These are phyloP conservation scores for Microcebus murinus DNA, from an alignment of 2,113 vertebrate genomes.

Conservation along the genomic window DNA sequence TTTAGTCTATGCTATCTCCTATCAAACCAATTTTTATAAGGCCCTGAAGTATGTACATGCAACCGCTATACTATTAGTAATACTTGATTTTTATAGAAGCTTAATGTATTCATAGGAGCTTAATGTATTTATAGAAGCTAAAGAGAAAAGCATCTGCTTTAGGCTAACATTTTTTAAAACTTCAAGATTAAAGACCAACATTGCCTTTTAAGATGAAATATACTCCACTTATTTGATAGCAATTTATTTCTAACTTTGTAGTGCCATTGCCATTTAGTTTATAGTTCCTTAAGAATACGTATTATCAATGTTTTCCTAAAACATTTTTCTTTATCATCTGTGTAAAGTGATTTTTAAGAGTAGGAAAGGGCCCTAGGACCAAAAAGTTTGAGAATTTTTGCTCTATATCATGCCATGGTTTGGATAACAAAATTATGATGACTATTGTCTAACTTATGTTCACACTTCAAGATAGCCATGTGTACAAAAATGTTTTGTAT, in stretches of 20 bases:
- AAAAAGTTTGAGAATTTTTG: too few relatives aligned
- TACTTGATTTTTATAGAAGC: background rate
- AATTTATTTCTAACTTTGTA: background rate
- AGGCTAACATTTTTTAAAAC: background rate
- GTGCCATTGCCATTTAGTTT: conserved; percentile 15
- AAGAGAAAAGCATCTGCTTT: conserved; percentile 13
- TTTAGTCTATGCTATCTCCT: too few relatives aligned
- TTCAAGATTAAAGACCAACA: background rate
- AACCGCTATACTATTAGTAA: background rate
- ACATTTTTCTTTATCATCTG: background rate
- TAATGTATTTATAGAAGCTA: background rate
- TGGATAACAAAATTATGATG: too few relatives aligned
- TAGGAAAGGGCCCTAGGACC: too few relatives aligned
- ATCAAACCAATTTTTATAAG: conserved; percentile 32
- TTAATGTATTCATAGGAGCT: background rate
- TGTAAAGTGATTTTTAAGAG: background rate
- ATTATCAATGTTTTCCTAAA: background rate
- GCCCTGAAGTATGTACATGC: background rate
- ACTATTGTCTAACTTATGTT: too few relatives aligned
- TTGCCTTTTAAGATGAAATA: conserved; percentile 14
- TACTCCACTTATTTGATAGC: conserved; percentile 4
- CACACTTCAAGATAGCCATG: too few relatives aligned
- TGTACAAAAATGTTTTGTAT: too few relatives aligned
- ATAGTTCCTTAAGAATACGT: background rate
- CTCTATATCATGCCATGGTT: too few relatives aligned